Evolutionary conservation across 2,888 invertebrate species (phyloP).

Genomic region (Himalopsyche japonica): DNA sequence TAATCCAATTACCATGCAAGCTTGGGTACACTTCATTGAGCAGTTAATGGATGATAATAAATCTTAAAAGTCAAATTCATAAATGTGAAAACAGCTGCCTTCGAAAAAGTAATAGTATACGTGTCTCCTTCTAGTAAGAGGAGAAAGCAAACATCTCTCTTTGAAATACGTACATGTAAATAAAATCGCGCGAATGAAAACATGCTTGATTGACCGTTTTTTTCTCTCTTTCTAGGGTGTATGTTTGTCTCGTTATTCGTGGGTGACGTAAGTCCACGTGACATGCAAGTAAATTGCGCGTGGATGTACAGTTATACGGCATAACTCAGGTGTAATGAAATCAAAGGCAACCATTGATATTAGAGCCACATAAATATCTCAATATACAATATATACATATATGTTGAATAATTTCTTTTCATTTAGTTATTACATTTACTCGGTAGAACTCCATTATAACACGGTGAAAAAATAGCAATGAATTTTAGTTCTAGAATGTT

Average conservation of each 20-base stretch:
- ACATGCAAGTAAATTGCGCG: not conserved
- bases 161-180: not conserved
- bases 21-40: too few species aligned
- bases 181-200: not conserved
- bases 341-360: not conserved
- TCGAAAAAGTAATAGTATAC: not conserved
- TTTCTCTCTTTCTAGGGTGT: not conserved
- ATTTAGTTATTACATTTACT: too few species aligned
- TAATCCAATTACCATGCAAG: too few species aligned
- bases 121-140: not conserved
- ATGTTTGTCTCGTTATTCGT: not conserved
- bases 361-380: not conserved
- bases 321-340: conserved; percentile 1
- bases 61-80: not conserved
- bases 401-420: too few species aligned
- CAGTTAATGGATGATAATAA: too few species aligned
- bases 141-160: not conserved
- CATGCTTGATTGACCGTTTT: not conserved
- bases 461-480: too few species aligned
- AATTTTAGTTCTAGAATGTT: too few species aligned
- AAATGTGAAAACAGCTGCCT: not conserved
- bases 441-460: too few species aligned
- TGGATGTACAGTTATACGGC: not conserved
- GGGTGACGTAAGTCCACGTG: not conserved
- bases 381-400: too few species aligned